Conservation (phyloP, 2,113 vertebrate species). For the Brienomyrus brachyistius region DNA sequence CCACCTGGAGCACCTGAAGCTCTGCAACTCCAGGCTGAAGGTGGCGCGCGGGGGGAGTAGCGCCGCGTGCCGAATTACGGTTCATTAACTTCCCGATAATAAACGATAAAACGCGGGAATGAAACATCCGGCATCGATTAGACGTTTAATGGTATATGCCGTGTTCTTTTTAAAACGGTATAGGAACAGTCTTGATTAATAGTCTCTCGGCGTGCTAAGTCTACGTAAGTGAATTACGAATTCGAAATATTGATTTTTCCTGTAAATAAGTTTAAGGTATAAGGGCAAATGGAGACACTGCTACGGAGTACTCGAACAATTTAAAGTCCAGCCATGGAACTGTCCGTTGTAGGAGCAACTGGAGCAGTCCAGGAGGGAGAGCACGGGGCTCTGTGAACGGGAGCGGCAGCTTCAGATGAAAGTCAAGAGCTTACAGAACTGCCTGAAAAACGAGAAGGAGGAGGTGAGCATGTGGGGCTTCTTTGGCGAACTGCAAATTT, state of each 20-base stretch:
- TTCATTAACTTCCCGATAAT: not conserved
- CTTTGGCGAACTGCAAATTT: not conserved
- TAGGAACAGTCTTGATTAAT: not conserved
- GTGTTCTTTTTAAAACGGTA: not conserved
- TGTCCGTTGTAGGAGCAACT: constrained; percentile 76
- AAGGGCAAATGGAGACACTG: not conserved
- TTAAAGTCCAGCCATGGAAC: not conserved
- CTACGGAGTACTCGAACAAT: not conserved
- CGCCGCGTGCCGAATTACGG: not conserved
- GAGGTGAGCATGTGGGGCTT: constrained; percentile 66
- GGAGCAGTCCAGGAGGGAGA: constrained; percentile 81
- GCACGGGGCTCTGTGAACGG: constrained; percentile 79
- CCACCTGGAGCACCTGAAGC: constrained; percentile 83
- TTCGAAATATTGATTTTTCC: not conserved
- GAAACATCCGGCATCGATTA: not conserved
- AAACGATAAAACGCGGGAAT: not conserved
- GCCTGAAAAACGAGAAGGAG: constrained; percentile 92
- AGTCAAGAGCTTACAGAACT: constrained; percentile 83
- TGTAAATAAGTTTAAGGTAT: not conserved
- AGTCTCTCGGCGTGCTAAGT: not conserved
- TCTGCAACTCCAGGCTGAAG: constrained; percentile 80
- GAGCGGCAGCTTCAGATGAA: constrained; percentile 88
- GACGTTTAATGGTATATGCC: not conserved
- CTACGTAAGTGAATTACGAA: not conserved
- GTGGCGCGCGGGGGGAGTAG: constrained; percentile 36